A percentile compares a stretch with the other conserved stretches of the same genome.
Conservation (phyloP, 2,888 invertebrate genomes). For the Cataglyphis cursor region DNA sequence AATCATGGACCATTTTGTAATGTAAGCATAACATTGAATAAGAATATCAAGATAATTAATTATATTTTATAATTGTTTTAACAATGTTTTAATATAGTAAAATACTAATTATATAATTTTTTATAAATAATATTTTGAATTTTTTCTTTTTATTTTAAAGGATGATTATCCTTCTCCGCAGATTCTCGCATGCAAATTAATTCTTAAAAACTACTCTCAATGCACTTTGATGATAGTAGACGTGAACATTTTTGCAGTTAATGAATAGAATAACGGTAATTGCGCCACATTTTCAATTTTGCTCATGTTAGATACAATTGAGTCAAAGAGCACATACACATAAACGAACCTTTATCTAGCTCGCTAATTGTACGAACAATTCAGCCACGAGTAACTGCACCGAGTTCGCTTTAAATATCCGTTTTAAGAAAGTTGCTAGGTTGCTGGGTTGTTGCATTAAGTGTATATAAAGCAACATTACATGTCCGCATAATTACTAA, state of each 20-base stretch:
- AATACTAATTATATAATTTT: background rate
- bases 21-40: background rate
- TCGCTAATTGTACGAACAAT: constrained; percentile 30
- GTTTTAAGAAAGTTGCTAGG: constrained; percentile 39
- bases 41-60: background rate
- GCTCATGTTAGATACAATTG: background rate
- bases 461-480: constrained; percentile 31
- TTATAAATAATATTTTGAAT: background rate
- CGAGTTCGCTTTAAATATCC: background rate
- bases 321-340: background rate
- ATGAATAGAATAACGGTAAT: background rate
- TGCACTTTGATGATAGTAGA: background rate
- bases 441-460: constrained; percentile 35
- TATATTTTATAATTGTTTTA: constrained; percentile 7
- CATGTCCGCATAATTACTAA: constrained; percentile 32
- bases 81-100: background rate
- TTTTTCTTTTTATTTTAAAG: background rate
- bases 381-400: background rate
- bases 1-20: background rate
- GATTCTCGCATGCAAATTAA: background rate
- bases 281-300: background rate
- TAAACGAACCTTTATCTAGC: constrained; percentile 5
- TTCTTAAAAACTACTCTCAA: background rate
- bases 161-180: background rate
- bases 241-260: background rate